Evolutionary conservation across 2,113 vertebrate species (phyloP).

Genomic region (Bothrops jararaca): DNA sequence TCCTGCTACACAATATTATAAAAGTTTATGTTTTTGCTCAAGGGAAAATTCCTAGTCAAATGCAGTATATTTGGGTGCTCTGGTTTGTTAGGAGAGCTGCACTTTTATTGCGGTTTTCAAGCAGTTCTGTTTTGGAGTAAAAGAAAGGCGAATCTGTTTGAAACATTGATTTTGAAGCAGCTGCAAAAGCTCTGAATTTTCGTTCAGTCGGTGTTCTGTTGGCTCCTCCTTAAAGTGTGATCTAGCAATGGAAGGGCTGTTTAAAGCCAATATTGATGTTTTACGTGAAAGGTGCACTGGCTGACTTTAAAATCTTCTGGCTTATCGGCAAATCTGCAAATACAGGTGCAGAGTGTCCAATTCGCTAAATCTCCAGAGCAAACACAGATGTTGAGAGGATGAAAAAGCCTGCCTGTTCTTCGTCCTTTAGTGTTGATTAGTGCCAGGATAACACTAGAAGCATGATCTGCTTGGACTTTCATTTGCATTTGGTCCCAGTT

Average conservation of each 20-base stretch:
- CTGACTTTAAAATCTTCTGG: conserved; percentile 58
- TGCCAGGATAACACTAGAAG: no score
- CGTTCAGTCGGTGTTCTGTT: conserved; percentile 39
- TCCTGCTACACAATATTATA: not conserved
- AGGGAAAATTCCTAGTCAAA: not conserved
- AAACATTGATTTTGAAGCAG: not conserved
- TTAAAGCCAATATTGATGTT: conserved; percentile 72
- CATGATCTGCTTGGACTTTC: not conserved
- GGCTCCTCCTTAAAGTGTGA: conserved; percentile 45
- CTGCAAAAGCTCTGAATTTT: conserved; percentile 64
- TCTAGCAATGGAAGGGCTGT: conserved; percentile 62
- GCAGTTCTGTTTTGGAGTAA: not conserved
- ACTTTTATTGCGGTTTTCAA: not conserved
- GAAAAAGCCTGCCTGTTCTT: not conserved
- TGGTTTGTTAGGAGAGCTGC: not conserved
- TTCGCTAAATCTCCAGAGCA: conserved; percentile 46
- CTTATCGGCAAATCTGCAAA: conserved; percentile 69
- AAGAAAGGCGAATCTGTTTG: not conserved
- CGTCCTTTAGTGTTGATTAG: not conserved
- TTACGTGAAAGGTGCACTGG: conserved; percentile 60
- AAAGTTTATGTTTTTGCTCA: not conserved
- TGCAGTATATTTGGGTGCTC: not conserved
- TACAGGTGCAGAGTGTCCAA: conserved; percentile 65
- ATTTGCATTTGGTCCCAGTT: not conserved
- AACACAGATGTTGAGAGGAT: conserved; percentile 40